phyloP scores from a whole-genome alignment of 2,888 invertebrate genomes.

The Tipula lateralis region DNA sequence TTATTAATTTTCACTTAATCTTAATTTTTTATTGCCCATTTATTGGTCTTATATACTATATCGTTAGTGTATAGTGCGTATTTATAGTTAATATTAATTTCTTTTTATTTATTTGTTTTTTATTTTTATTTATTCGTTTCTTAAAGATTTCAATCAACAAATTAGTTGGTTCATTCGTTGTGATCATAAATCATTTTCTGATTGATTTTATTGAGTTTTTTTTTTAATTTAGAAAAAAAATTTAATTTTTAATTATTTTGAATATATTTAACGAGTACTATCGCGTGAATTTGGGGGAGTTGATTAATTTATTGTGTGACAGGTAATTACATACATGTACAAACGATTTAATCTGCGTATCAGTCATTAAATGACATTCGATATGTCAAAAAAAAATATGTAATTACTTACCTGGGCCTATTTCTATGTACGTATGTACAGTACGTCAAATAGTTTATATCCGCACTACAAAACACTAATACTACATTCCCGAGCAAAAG shows the following conservation, averaged over 20 bases:
- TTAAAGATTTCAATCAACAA: constrained; percentile 15
- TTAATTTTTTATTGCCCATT: not conserved
- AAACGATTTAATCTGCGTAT: not conserved
- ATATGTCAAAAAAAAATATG: no score
- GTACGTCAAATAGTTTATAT: no score
- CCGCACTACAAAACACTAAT: no score
- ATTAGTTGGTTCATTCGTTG: constrained; percentile 7
- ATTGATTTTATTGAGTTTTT: not conserved
- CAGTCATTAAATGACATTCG: not conserved
- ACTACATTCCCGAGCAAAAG: no score
- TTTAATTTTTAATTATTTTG: not conserved
- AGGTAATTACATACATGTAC: not conserved
- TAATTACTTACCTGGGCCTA: no score
- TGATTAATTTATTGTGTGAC: not conserved
- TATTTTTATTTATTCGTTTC: not conserved
- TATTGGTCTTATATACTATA: not conserved
- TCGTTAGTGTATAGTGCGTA: no score
- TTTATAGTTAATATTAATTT: not conserved
- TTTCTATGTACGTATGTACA: no score
- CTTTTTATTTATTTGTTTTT: not conserved
- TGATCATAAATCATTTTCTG: not conserved
- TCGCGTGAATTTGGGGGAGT: not conserved
- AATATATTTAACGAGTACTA: not conserved
- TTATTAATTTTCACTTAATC: constrained; percentile 11
- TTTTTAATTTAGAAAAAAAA: not conserved